Percentiles rank a stretch among this genome's conserved stretches.
Evolutionary conservation across 2,797 vertebrate species (phyloP).

Genomic region (Mormyrus hasselquistii): DNA sequence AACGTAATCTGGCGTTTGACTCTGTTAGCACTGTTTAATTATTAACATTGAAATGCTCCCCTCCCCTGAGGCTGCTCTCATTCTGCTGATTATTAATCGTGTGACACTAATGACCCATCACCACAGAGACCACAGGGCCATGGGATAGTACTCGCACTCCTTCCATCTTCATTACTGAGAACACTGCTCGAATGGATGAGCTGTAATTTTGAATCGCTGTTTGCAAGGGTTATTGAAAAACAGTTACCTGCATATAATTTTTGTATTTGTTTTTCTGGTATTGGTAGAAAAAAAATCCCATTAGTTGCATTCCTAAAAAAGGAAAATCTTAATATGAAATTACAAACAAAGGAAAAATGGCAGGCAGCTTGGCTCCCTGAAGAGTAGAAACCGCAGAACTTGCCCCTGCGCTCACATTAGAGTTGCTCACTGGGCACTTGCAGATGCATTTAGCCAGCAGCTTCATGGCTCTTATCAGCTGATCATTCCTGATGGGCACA

Average conservation of each 20-base stretch:
- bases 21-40: background rate
- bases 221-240: background rate
- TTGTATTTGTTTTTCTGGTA: background rate
- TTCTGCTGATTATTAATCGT: background rate
- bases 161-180: background rate
- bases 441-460: background rate
- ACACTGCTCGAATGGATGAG: background rate
- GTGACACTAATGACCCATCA: background rate
- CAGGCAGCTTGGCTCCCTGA: background rate
- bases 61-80: background rate
- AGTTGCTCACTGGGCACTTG: background rate
- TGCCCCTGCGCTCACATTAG: background rate
- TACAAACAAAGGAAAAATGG: background rate
- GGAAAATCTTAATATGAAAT: background rate
- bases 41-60: background rate
- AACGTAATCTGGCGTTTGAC: background rate
- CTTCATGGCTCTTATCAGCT: background rate
- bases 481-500: background rate
- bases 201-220: background rate
- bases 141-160: background rate
- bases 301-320: background rate
- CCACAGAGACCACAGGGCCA: constrained; percentile 1
- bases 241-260: background rate
- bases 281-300: background rate
- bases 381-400: background rate